A percentile compares a stretch with the other conserved stretches of the same genome.
Evolutionary conservation across 2,888 invertebrate species (phyloP).

Genomic region (Drosophila multiciliata): DNA sequence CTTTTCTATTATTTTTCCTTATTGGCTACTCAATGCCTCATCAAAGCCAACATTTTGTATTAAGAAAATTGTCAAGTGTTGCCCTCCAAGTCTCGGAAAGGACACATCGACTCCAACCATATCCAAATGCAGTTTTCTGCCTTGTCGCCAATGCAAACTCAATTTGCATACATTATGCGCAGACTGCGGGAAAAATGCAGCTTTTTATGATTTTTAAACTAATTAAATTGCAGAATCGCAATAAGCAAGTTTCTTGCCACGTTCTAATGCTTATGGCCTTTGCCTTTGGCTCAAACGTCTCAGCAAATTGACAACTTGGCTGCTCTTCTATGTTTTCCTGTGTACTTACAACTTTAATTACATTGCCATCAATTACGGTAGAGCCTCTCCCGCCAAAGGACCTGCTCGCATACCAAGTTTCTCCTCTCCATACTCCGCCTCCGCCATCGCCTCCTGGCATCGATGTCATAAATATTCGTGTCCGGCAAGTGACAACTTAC

Average conservation of each 20-base stretch:
- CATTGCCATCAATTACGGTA: slow-evolving; percentile 59
- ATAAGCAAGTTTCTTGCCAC: slow-evolving; percentile 9
- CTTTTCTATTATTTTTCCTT: not conserved
- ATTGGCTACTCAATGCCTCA: not conserved
- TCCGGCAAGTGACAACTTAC: slow-evolving; percentile 60
- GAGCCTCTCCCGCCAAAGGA: slow-evolving; percentile 25
- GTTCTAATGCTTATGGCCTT: slow-evolving; percentile 9
- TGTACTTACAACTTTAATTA: slow-evolving; percentile 64
- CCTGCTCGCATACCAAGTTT: slow-evolving; percentile 11
- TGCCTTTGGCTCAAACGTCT: slow-evolving; percentile 13
- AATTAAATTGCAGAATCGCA: slow-evolving; percentile 49
- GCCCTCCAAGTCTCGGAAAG: slow-evolving; percentile 7
- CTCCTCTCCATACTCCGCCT: not conserved
- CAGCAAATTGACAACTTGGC: slow-evolving; percentile 18
- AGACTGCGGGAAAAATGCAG: slow-evolving; percentile 9
- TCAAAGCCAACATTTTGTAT: slow-evolving; percentile 13
- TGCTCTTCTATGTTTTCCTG: slow-evolving; percentile 45
- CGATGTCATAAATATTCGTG: slow-evolving; percentile 55
- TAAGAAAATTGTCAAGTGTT: slow-evolving; percentile 14
- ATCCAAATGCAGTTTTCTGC: slow-evolving; percentile 5
- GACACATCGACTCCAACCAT: slow-evolving; percentile 1
- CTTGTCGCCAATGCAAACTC: slow-evolving; percentile 37
- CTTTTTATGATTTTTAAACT: slow-evolving; percentile 42
- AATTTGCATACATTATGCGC: slow-evolving; percentile 62
- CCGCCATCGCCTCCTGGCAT: slow-evolving; percentile 14